Evolutionary conservation across 1,140 invertebrate genomes (phyloP).

Genomic region (Drosophila lini): DNA sequence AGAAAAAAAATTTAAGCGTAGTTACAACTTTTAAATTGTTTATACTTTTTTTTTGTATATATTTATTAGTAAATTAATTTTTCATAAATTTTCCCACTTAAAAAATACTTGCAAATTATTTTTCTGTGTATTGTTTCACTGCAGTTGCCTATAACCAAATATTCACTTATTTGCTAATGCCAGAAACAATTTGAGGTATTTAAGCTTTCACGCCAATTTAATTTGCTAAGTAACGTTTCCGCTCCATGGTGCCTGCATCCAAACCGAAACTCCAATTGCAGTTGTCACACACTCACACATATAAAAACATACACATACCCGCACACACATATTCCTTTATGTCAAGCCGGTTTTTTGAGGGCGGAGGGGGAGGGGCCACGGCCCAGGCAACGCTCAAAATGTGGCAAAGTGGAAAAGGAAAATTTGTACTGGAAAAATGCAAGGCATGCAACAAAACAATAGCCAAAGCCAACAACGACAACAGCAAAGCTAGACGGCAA

Average conservation of each 20-base stretch:
- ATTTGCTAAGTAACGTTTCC: constrained; percentile 16
- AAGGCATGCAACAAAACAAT: constrained; percentile 63
- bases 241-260: constrained; percentile 45
- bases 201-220: constrained; percentile 43
- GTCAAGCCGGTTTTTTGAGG: constrained; percentile 61
- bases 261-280: constrained; percentile 51
- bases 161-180: constrained; percentile 2
- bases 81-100: not conserved
- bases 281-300: constrained; percentile 30
- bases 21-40: too few species aligned
- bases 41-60: too few species aligned
- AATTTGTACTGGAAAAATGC: constrained; percentile 62
- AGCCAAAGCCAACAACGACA: constrained; percentile 18
- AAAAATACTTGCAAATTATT: not conserved
- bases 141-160: not conserved
- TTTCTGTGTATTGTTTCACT: not conserved
- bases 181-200: constrained; percentile 31
- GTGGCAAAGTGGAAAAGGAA: constrained; percentile 64
- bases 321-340: constrained; percentile 27
- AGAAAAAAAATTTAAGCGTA: too few species aligned
- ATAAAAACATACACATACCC: not conserved
- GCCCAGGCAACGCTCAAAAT: constrained; percentile 55
- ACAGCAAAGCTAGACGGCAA: constrained; percentile 28
- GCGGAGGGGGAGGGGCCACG: constrained; percentile 16
- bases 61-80: too few species aligned